A percentile compares a stretch with the other conserved stretches of the same genome.
Evolutionary conservation across 2,888 invertebrate genomes (phyloP).

Genomic region (Ophion obscuratus): DNA sequence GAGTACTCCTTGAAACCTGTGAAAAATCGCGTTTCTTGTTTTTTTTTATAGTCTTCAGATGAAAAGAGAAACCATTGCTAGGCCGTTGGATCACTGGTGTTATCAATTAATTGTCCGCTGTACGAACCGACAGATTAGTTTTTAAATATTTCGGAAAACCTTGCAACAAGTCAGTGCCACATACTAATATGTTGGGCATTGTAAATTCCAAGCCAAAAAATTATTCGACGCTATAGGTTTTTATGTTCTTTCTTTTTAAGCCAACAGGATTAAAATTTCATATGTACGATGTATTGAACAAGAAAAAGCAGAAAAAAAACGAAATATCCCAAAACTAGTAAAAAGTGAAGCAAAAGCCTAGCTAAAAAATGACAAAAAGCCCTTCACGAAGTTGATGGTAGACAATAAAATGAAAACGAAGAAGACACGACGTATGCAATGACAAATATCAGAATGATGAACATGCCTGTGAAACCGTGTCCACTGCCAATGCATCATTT

Average conservation of each 20-base stretch:
- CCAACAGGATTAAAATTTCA: constrained; percentile 49
- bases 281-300: constrained; percentile 18
- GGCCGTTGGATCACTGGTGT: background rate
- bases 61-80: background rate
- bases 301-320: constrained; percentile 57
- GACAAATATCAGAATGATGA: constrained; percentile 25
- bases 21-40: constrained; percentile 34
- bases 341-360: constrained; percentile 43
- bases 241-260: constrained; percentile 13
- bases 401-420: constrained; percentile 59
- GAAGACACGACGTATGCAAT: constrained; percentile 38
- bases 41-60: constrained; percentile 13
- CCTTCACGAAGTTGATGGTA: constrained; percentile 56
- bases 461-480: constrained; percentile 45
- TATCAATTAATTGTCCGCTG: constrained; percentile 33
- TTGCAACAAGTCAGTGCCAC: constrained; percentile 78
- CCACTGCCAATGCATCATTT: constrained; percentile 16
- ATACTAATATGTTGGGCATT: constrained; percentile 62
- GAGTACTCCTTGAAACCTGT: constrained; percentile 58
- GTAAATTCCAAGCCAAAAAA: constrained; percentile 5
- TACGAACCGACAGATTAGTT: constrained; percentile 25
- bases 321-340: constrained; percentile 77
- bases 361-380: constrained; percentile 55
- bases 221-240: constrained; percentile 30
- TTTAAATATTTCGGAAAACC: constrained; percentile 39